Base-by-base conservation (phyloP, 2,888 invertebrate genomes). In the Trissoscelio sp. region DNA sequence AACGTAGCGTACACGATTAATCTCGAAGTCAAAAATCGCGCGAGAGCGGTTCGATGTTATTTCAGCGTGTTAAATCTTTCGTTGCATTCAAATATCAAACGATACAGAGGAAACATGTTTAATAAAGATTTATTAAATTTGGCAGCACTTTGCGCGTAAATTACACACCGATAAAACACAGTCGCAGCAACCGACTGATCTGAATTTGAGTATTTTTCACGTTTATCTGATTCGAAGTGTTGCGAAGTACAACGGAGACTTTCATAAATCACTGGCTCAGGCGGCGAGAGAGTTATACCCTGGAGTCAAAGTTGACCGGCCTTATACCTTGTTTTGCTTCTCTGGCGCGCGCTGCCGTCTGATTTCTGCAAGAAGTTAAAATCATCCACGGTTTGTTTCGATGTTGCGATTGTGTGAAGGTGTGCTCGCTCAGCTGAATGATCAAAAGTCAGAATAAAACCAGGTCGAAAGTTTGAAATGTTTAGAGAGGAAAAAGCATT, bases 401-500 rank as follows among this genome's bases (percentile, higher is more conserved):
- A 46, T 46, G 64, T 20, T 57, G 24, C 67, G 39, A 69, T 58
- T 77, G 60, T 77, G 60, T 69, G 44, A 62, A 51, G 55, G 58
- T 48, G 51, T 64, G 72, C 20, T 64, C 58, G 16, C 72, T 79
- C 79, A 62, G 66, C 60, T 57, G 82, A 75, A 84, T 85, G 81
- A 84, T 85, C 84, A 83, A 85, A 86, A 82, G 83, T 74, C 82
- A 70, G 81, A 83, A 83, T 84, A 84, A 83, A 80, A 85, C 83
- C 83, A 81, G 82, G 83, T 79, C 82, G 77, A 78, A 83, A 81
- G 84, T 75, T 82, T 80, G 83, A 73, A 83, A 86, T 82, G 86
- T 82, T 86, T 62, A 77, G 74, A 51, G 85, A 70, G 77, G 82
- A 83, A 83, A 75, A 83, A 85, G 83, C 81, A 67, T 77, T 77